Conservation (phyloP, 2,888 invertebrate species). For the Lepidonotus clava region DNA sequence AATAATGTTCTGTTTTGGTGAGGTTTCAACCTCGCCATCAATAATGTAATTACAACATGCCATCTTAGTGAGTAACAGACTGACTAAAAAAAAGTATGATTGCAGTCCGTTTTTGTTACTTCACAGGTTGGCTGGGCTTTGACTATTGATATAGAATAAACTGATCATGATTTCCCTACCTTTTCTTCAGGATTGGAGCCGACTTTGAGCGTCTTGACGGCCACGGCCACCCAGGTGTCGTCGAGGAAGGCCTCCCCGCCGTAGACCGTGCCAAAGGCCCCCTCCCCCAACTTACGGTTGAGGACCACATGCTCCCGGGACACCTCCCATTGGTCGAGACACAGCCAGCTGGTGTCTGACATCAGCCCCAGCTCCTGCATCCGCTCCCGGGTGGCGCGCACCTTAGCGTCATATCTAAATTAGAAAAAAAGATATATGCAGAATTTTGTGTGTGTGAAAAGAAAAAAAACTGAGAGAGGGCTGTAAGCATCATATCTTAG, state of each 20-base stretch:
- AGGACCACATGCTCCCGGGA: constrained; percentile 89
- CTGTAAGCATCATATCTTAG: no score
- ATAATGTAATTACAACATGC: no score
- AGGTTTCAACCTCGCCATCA: no score
- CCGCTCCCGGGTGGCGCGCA: constrained; percentile 85
- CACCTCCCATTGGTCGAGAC: constrained; percentile 93
- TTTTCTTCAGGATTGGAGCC: constrained; percentile 92
- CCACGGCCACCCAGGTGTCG: constrained; percentile 85
- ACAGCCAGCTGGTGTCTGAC: constrained; percentile 80
- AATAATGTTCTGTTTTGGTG: no score
- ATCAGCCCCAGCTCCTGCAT: constrained; percentile 87
- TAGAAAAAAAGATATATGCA: no score
- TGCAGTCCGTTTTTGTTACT: no score
- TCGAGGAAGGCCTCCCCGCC: constrained; percentile 91
- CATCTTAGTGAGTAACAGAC: no score
- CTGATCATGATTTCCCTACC: constrained; percentile 66
- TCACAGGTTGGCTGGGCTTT: no score
- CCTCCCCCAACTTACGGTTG: constrained; percentile 83
- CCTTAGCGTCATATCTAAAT: constrained; percentile 85
- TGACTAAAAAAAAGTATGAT: no score
- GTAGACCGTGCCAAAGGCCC: constrained; percentile 95
- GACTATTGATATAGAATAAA: background rate
- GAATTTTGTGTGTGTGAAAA: no score
- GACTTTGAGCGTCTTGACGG: constrained; percentile 90
- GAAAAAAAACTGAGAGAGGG: no score